Evolutionary conservation across 2,113 vertebrate species (phyloP).

Genomic region (Parus major): DNA sequence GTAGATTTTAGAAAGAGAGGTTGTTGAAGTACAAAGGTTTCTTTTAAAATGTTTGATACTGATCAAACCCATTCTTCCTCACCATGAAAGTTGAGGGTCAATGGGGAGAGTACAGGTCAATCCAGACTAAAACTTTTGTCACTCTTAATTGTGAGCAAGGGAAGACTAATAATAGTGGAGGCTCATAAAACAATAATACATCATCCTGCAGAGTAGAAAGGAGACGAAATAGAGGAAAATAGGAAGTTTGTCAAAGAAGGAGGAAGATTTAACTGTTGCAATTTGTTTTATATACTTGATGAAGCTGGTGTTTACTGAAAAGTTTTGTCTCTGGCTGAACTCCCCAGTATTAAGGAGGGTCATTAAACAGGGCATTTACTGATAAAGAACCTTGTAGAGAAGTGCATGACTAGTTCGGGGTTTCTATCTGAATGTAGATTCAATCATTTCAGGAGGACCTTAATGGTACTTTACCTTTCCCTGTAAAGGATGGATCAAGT

Average conservation of each 20-base stretch:
- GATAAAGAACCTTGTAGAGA: background rate
- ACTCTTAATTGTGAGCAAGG: background rate
- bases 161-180: background rate
- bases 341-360: background rate
- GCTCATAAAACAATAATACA: background rate
- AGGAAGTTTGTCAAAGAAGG: background rate
- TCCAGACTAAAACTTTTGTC: background rate
- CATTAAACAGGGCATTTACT: background rate
- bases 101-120: background rate
- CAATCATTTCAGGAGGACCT: background rate
- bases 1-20: background rate
- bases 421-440: background rate
- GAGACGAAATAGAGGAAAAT: background rate
- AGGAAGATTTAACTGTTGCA: background rate
- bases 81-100: background rate
- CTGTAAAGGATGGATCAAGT: background rate
- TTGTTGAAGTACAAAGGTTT: background rate
- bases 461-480: background rate
- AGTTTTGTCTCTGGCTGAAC: background rate
- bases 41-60: background rate
- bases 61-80: background rate
- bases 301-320: background rate
- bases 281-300: background rate
- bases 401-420: background rate
- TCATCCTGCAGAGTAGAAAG: background rate